Evolutionary conservation across 2,113 vertebrate genomes (phyloP).

Genomic region (Gnathonemus longibarbis): DNA sequence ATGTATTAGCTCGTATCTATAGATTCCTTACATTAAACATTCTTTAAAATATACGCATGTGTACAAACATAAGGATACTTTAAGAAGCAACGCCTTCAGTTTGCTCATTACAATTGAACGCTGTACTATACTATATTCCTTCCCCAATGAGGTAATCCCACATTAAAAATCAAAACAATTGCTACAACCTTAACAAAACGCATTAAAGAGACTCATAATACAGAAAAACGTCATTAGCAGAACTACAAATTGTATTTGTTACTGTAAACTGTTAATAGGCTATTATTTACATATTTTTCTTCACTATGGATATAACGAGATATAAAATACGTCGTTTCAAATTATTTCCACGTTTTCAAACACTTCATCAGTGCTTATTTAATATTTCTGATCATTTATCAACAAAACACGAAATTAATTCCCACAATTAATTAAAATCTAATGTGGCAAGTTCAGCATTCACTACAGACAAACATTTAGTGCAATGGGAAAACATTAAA

Average conservation of each 20-base stretch:
- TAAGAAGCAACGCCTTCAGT: background rate
- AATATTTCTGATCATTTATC: background rate
- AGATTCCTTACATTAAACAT: background rate
- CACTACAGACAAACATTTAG: background rate
- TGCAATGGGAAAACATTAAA: background rate
- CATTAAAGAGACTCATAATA: background rate
- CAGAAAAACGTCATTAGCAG: background rate
- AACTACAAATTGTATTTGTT: background rate
- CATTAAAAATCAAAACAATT: background rate
- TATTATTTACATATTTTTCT: background rate
- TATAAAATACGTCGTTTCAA: background rate
- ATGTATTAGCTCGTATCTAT: background rate
- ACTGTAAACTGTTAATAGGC: background rate
- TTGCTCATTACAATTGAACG: background rate
- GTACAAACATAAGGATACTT: background rate
- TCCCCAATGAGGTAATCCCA: background rate
- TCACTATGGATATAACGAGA: background rate
- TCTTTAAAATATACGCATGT: background rate
- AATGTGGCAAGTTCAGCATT: background rate
- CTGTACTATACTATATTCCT: background rate
- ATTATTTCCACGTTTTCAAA: background rate
- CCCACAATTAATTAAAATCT: background rate
- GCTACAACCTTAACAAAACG: background rate
- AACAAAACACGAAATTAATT: background rate
- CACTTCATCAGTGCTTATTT: background rate